Evolutionary conservation across 2,113 vertebrate species (phyloP), one percentile per base, ranked within the genome.

Genomic region (Oreochromis spilurus): DNA sequence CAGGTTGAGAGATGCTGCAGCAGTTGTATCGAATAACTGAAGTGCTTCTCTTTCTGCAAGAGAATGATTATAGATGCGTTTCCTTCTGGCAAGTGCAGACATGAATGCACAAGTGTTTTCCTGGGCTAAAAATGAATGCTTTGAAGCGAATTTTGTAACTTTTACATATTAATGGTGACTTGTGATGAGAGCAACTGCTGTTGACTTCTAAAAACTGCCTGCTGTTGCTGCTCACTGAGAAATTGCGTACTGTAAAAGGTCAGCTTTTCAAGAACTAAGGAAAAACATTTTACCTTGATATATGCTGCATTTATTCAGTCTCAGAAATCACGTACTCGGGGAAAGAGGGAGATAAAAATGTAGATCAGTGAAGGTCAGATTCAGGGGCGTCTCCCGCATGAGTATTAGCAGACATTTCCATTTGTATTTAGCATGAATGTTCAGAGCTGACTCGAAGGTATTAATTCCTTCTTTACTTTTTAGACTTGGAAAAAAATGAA

Each of bases 101-200:
- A 80, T 83, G 60, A 86, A 75, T 80, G 53, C 70, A 50, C 11
- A 67, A 79, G 87, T 57, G 45, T 77, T 24, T 81, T 82, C 11
- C 52, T 67, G 52, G 29, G 58, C 45, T 52, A 34, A 57, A 91
- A 87, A 91, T 85, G 5, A 85, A 85, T 78, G 11, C 72, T 85
- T 58, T 81, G 38, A 80, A 84, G 79, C 16, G 1, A 62, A 52
- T n/a, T 52, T 13, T 62, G 26, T 53, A 79, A 75, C 82, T 60
- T 91, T 57, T 80, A 87, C 60, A 91, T 87, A 89, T 87, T 84
- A 77, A 83, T 87, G 70, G 17, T 11, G 14, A 43, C 53, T 70
- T 14, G 7, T 70, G 36, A 78, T 65, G 50, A 83, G 75, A 75
- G 83, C 31, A 83, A 83, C 54, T 57, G 45, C 48, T 55, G 45